Evolutionary conservation across 2,888 invertebrate species (phyloP).

Genomic region (Orthosia cruda): DNA sequence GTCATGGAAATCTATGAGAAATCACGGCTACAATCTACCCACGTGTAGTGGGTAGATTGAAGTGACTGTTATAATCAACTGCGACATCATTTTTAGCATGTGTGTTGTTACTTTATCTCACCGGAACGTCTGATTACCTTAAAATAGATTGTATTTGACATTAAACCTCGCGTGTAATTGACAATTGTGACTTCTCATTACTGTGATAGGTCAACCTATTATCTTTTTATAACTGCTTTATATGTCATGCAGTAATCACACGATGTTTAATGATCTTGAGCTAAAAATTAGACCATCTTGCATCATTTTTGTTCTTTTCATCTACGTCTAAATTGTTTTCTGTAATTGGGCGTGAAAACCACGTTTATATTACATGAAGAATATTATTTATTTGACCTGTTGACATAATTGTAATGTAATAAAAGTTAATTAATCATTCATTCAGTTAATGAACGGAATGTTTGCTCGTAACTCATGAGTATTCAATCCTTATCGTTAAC

Average conservation of each 20-base stretch:
- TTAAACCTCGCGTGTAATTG: constrained; percentile 20
- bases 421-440: constrained; percentile 30
- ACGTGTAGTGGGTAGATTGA: neutral
- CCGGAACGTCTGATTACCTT: neutral
- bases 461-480: constrained; percentile 25
- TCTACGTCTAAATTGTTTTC: constrained; percentile 6
- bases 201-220: constrained; percentile 33
- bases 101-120: neutral
- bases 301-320: constrained; percentile 43
- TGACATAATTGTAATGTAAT: constrained; percentile 27
- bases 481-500: constrained; percentile 9
- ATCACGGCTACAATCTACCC: neutral
- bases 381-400: constrained; percentile 11
- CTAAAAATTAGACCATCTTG: constrained; percentile 33
- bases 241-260: constrained; percentile 41
- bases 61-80: neutral
- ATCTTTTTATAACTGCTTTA: constrained; percentile 28
- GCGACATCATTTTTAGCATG: neutral
- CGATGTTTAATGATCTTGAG: constrained; percentile 33
- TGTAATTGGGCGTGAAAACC: constrained; percentile 32
- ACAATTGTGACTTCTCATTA: constrained; percentile 23
- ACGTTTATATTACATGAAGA: constrained; percentile 30
- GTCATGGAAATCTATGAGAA: neutral
- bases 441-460: constrained; percentile 45
- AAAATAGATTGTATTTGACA: constrained; percentile 13